These are phyloP conservation scores for Papilio glaucus DNA, from an alignment of 1,140 invertebrate genomes.

Conservation along the genomic window DNA sequence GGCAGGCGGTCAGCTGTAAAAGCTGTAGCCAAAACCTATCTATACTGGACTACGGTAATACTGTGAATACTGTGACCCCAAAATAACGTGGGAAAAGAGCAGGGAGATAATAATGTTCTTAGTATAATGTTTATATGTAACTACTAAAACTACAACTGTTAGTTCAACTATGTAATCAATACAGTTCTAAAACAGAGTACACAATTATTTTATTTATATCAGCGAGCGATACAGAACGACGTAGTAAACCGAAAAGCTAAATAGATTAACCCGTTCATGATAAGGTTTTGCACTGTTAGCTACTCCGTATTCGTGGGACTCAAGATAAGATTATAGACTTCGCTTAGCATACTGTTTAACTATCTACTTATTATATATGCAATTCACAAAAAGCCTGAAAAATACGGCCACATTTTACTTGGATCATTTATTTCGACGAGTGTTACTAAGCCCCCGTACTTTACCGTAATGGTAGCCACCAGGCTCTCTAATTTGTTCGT, in stretches of 20 bases:
- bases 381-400: conserved; percentile 7
- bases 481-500: conserved; percentile 16
- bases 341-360: neutral
- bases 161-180: neutral
- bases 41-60: no score
- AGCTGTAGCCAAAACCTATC: no score
- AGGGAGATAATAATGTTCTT: no score
- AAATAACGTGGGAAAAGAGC: no score
- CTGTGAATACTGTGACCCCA: no score
- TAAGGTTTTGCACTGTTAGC: conserved; percentile 9
- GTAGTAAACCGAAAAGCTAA: neutral
- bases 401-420: conserved; percentile 3
- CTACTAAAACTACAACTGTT: neutral
- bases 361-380: neutral
- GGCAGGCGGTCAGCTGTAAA: no score
- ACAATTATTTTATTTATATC: neutral
- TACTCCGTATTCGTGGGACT: neutral
- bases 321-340: conserved; percentile 6
- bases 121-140: no score
- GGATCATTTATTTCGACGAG: conserved; percentile 13
- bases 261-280: conserved; percentile 15
- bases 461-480: conserved; percentile 10
- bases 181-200: neutral
- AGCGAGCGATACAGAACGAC: neutral
- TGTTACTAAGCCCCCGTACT: conserved; percentile 18